These are phyloP conservation scores for Lepidocyrtinus sp. DNA, from an alignment of 2,888 invertebrate species.

Conservation along the genomic window DNA sequence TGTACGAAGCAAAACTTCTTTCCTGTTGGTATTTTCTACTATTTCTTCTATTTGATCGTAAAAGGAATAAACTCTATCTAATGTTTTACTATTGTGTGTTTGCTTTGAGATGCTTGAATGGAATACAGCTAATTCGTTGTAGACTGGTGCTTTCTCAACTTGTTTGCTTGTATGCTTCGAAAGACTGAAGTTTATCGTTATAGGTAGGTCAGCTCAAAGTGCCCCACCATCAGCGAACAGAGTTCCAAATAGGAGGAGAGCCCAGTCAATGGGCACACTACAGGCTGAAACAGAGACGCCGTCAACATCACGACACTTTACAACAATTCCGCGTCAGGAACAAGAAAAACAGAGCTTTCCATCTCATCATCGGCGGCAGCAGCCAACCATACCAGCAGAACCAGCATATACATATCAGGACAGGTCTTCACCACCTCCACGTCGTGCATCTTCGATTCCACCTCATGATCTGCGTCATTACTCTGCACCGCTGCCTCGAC, in stretches of 20 bases:
- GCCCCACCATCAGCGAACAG: constrained; percentile 22
- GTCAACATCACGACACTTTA: neutral
- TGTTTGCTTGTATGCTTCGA: constrained; percentile 48
- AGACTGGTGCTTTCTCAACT: constrained; percentile 16
- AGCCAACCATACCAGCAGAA: too few relatives aligned
- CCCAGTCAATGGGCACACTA: neutral
- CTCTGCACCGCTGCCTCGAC: too few relatives aligned
- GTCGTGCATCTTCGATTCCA: too few relatives aligned
- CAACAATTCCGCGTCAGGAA: neutral
- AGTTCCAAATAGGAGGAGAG: neutral
- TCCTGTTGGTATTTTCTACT: constrained; percentile 27
- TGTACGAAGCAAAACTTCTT: constrained; percentile 27
- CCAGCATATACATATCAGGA: too few relatives aligned
- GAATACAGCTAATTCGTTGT: neutral
- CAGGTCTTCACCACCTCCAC: too few relatives aligned
- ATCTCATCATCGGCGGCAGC: neutral
- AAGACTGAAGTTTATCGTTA: constrained; percentile 57
- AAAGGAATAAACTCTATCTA: constrained; percentile 13
- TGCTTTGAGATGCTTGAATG: constrained; percentile 48
- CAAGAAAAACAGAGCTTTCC: neutral
- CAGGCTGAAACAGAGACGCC: neutral
- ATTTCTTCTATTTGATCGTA: constrained; percentile 17
- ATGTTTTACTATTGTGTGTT: neutral
- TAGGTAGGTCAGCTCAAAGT: constrained; percentile 54
- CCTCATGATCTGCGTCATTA: too few relatives aligned